Evolutionary conservation across 2,888 invertebrate genomes (phyloP), one percentile per base, ranked within the genome.

Genomic region (Drosophila nr. fundita): DNA sequence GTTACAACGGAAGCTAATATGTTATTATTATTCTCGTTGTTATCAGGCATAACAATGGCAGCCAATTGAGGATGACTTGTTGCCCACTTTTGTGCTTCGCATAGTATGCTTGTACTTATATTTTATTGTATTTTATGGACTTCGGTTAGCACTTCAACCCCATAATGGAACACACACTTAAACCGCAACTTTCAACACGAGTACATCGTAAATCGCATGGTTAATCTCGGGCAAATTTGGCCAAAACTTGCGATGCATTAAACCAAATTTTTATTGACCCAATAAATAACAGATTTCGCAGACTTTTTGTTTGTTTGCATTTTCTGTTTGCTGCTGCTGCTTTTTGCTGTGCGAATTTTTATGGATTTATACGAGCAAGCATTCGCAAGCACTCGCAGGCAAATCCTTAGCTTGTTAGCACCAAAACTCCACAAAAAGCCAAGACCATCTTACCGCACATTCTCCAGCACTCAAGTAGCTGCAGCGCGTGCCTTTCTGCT

Each of bases 271-370:
- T 87, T 90, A 87, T 87, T 90, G 89, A 66, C 61, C 68, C 76
- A 86, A 87, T 87, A 87, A 87, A 90, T 83, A 90, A 80, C 83
- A 83, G 89, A 86, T 88, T 90, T 76, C 55, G 64, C 61, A 18
- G 21, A 21, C 29, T 42, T 21, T 57, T 30, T 32, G 38, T 55
- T 55, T 38, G 24, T 42, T 42, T 15, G 13, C 32, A 21, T 57
- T 53, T 52, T 50, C 27, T 52, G 30, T 48, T 62, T 59, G 59
- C 59, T 49, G 49, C 4, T 38, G 29, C 6, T 57, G 42, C 32
- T 27, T 59, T 68, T 67, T 68, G 55, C 54, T 68, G 53, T 57
- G 49, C 53, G 68, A 49, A 68, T 80, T 84, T 80, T 80, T 76
- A 87, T 84, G 89, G 76, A 72, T 65, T 81, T 83, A 78, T 78